Evolutionary conservation across 2,888 invertebrate species (phyloP), one percentile per base, ranked within the genome.

Genomic region (Chaetoderma sp.): DNA sequence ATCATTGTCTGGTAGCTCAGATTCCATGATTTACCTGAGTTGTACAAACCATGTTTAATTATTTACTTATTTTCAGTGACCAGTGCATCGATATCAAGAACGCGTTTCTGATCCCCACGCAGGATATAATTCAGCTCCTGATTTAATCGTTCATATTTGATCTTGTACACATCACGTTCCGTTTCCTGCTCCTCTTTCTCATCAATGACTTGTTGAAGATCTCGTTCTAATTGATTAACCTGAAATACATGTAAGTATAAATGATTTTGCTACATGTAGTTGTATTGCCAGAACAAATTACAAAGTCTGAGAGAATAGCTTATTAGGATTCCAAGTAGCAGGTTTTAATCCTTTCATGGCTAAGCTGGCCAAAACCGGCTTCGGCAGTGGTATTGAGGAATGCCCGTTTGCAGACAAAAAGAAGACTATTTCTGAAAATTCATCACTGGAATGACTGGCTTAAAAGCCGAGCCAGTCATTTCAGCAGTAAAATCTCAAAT

Each of bases 161-260:
- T 91, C 81, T 93, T 93, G 81, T 93, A 94, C 27, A 93, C 92
- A 84, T 94, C 94, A 66, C 94, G 88, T 82, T 94, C 94, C 4
- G 90, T 91, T 21, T 92, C 90, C 33, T 93, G 85, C 81, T 94
- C 94, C 80, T 94, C 94, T 81, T 94, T 94, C 82, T 94, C 94
- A 84, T 94, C 94, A 49, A 94, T 85, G 30, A 93, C 90, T 5
- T 91, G 90, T 83, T 93, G 91, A 33, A 94, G 89, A 86, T 95
- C 94, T 50, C 91, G 88, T 78, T 92, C 91, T 54, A 94, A 86
- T 86, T 93, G 93, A 72, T 90, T 89, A 83, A 91, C 92, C 91
- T 93, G 81, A 27, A 65, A 65, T 32, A 18, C 50, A 45, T 10
- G 13, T 33, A 27, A 32, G 8, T 25, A 36, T n/a, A n/a, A n/a